Conservation (phyloP, 37 sponge, comb jelly and placozoan species). For the Spongilla lacustris region DNA sequence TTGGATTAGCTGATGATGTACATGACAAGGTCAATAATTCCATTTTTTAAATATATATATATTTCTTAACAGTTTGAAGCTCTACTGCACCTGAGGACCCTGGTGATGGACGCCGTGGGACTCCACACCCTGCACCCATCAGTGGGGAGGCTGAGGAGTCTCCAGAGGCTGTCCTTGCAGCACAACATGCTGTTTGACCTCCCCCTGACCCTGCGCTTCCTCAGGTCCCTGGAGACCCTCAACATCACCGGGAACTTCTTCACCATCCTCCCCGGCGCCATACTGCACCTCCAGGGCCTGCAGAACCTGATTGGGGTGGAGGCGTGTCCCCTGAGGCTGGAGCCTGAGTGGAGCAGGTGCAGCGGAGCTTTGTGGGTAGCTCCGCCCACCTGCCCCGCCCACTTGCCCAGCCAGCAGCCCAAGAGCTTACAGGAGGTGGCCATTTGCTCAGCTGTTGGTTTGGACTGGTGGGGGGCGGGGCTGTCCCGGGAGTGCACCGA, state of each 20-base stretch:
- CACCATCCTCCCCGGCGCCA: background rate
- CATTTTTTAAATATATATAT: too few species aligned
- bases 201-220: background rate
- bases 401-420: too few species aligned
- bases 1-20: too few species aligned
- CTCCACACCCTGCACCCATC: background rate
- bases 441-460: background rate
- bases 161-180: background rate
- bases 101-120: background rate
- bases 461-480: background rate
- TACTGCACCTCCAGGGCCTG: background rate
- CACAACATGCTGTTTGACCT: constrained; percentile 11
- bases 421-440: background rate
- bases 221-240: background rate
- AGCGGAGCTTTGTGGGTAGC: too few species aligned
- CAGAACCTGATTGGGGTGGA: background rate
- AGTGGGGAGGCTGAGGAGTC: background rate
- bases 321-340: background rate
- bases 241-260: constrained; percentile 4
- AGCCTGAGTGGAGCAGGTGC: background rate
- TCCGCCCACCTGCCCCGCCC: too few species aligned
- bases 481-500: background rate
- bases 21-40: too few species aligned
- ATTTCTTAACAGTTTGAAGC: constrained; percentile 7
- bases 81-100: background rate